Base-by-base conservation (phyloP, 92 coral and sea anemone species). In the Pocillopora meandrina region DNA sequence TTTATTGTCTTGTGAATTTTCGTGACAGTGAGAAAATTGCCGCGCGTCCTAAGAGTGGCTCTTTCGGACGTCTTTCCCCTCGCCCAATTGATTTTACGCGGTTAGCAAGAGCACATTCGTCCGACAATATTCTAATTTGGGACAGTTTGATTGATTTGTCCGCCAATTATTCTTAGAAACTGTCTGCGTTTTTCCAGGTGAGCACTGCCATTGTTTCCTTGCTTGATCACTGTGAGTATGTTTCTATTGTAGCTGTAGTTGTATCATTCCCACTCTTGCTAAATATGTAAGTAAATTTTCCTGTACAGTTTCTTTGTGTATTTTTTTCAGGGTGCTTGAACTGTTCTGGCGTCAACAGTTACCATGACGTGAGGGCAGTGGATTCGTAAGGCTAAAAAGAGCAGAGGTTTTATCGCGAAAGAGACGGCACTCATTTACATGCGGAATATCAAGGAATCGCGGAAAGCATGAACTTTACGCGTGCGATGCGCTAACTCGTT, bases 201-300 rank as follows among this genome's bases (percentile, higher is more conserved):
- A 84, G 88, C 77, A 61, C 68, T 63, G 33, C 75, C 79, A 47
- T 47, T 61, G 79, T 82, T 82, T 61, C 77, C 56, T 68, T 68
- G 31, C 35, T 36, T 55, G 35, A 56, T 10, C 16, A 6, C 33
- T 15, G 64, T 1, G 70, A 65, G 70, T 23, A 33, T 65, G 56
- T 80, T 42, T 81, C 56, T 34, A 18, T 10, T 64, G 33, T n/a
- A 62, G 56, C 10, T 26, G 19, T n/a, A 13, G 26, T 14, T 49
- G 34, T 73, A 73, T 56, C 59, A 20, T 23, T 64, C 57, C 86
- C 86, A 83, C 79, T 61, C 60, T 74, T 83, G 61, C 9, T 19
- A 73, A 73, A 64, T 72, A 83, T 83, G 86, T 83, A 83, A 83
- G 86, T 83, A 83, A 74, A 18, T 23, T 13, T 56, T 47, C 64